Evolutionary conservation across 2,888 invertebrate genomes (phyloP).

Genomic region (Patella caerulea): DNA sequence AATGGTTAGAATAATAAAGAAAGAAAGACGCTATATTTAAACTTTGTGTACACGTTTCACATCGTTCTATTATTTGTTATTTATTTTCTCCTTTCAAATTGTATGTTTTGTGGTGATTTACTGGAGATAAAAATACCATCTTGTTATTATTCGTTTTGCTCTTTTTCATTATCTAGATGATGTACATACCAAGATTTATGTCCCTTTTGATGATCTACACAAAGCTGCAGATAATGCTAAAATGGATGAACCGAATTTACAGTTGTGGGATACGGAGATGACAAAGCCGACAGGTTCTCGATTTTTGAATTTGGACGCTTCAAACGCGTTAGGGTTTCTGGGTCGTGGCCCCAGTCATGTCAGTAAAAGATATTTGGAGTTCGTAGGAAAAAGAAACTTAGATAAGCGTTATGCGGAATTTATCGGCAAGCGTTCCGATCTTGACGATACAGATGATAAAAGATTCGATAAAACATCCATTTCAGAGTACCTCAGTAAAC

Average conservation of each 20-base stretch:
- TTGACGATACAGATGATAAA: neutral
- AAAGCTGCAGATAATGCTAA: neutral
- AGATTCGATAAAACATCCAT: neutral
- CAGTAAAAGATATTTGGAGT: conserved; percentile 13
- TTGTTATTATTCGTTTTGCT: neutral
- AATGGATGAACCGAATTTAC: neutral
- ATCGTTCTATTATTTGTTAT: no score
- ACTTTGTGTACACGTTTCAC: no score
- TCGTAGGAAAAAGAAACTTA: conserved; percentile 9
- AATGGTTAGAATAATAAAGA: no score
- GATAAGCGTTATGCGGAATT: conserved; percentile 13
- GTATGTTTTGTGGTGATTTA: no score
- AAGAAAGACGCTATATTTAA: no score
- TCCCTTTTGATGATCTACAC: conserved; percentile 1
- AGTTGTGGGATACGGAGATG: neutral
- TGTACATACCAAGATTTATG: conserved; percentile 2
- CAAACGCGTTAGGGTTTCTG: conserved; percentile 9
- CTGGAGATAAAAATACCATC: neutral
- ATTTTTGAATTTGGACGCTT: neutral
- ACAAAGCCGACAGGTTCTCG: neutral
- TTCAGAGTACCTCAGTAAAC: conserved; percentile 1
- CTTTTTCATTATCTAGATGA: neutral
- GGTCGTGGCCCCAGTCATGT: neutral
- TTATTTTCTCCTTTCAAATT: no score
- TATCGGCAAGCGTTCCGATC: conserved; percentile 1